These are phyloP conservation scores for Autographa gamma DNA, from an alignment of 2,888 invertebrate species.

Conservation along the genomic window DNA sequence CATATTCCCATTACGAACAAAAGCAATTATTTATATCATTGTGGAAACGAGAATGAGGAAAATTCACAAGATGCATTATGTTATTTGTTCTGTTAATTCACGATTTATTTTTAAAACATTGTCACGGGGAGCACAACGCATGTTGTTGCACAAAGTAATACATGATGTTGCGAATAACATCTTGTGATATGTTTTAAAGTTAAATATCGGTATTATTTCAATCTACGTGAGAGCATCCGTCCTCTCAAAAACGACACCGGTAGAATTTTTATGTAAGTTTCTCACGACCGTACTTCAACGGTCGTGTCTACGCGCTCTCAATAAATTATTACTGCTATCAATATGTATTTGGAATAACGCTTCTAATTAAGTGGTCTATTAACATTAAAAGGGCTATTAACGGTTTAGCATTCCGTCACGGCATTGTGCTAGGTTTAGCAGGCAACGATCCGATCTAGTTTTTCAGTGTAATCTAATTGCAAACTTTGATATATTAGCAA, in stretches of 20 bases:
- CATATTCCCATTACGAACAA: conserved; percentile 38
- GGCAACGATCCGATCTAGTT: neutral
- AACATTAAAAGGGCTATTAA: conserved; percentile 11
- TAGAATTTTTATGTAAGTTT: conserved; percentile 42
- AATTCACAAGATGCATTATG: conserved; percentile 23
- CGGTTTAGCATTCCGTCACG: neutral
- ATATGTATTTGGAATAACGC: conserved; percentile 20
- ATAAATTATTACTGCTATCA: conserved; percentile 19
- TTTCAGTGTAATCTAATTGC: neutral
- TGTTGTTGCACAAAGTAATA: neutral
- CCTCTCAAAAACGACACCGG: conserved; percentile 27
- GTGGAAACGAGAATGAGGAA: conserved; percentile 48
- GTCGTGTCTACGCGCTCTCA: conserved; percentile 20
- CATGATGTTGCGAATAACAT: neutral
- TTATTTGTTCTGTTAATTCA: conserved; percentile 23
- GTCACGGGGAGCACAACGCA: neutral
- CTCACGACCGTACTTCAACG: conserved; percentile 26
- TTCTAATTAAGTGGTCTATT: conserved; percentile 14
- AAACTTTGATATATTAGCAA: too few species aligned
- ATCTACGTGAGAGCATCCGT: conserved; percentile 30
- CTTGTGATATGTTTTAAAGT: neutral
- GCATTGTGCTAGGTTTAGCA: neutral
- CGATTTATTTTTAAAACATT: conserved; percentile 31
- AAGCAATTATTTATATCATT: conserved; percentile 40
- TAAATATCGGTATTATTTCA: conserved; percentile 10